A percentile compares a stretch with the other conserved stretches of the same genome.
phyloP scores from a whole-genome alignment of 2,113 vertebrate species.

The Vidua macroura region DNA sequence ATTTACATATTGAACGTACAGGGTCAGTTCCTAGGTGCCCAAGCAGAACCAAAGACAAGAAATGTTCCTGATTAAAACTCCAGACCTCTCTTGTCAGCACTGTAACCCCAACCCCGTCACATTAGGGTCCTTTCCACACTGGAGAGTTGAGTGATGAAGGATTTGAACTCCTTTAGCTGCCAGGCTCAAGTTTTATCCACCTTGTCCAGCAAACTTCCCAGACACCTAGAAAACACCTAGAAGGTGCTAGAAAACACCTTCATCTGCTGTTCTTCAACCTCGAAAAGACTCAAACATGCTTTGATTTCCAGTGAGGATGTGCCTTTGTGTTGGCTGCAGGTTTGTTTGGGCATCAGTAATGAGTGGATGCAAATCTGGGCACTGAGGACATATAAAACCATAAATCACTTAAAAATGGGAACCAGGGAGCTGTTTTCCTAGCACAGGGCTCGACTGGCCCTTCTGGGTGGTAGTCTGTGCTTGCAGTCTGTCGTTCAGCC shows the following conservation, averaged over 20 bases:
- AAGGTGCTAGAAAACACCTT: neutral
- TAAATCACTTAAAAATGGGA: neutral
- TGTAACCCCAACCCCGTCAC: neutral
- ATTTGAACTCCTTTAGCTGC: neutral
- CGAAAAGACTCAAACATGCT: rapidly evolving
- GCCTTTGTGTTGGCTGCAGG: neutral
- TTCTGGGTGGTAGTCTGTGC: neutral
- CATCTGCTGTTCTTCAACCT: neutral
- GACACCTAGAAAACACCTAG: neutral
- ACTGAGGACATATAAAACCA: neutral
- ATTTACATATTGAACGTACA: neutral
- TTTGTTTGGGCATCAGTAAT: neutral
- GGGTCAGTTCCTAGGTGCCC: neutral
- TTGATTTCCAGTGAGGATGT: neutral
- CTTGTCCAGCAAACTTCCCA: neutral
- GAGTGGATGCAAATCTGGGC: neutral
- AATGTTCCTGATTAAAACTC: neutral
- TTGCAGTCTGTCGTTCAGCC: neutral
- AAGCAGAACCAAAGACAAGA: neutral
- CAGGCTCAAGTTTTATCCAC: neutral
- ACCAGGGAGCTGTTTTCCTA: neutral
- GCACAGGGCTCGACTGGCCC: rapidly evolving
- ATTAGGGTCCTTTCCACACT: neutral
- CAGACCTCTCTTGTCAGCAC: neutral
- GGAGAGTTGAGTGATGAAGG: neutral